Evolutionary conservation across 35 echinoderm and acorn worm genomes (phyloP).

Genomic region (Anneissia japonica): DNA sequence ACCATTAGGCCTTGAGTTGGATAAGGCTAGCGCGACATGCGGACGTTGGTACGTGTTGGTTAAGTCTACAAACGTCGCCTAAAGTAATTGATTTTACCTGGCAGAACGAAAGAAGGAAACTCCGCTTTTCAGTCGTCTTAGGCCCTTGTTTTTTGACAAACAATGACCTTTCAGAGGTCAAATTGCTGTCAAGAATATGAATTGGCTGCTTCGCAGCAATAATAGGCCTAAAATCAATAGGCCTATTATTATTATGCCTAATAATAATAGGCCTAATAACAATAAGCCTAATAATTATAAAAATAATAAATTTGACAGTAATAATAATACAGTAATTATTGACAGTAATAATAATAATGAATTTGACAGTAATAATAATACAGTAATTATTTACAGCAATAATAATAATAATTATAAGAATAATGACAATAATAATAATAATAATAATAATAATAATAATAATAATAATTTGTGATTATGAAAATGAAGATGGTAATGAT

Average conservation of each 20-base stretch:
- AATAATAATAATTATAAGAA: not conserved
- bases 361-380: not conserved
- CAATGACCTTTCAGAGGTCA: not conserved
- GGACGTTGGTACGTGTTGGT: not conserved
- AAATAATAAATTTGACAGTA: not conserved
- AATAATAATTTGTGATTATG: too few species aligned
- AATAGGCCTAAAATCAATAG: not conserved
- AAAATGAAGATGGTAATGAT: too few species aligned
- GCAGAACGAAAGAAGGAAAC: not conserved
- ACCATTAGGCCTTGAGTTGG: too few species aligned
- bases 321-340: not conserved
- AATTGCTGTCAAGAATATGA: not conserved
- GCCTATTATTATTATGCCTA: not conserved
- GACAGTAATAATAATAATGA: conserved; percentile 3
- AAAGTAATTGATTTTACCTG: not conserved
- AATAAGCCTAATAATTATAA: not conserved
- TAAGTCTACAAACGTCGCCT: not conserved
- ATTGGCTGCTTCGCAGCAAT: not conserved
- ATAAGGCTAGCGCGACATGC: too few species aligned
- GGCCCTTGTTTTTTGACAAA: not conserved
- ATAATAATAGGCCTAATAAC: not conserved
- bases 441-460: conserved; percentile 3
- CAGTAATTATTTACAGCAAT: not conserved
- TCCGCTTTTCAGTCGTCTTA: not conserved
- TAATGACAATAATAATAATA: not conserved